These are phyloP conservation scores for Phataginus tetradactyla DNA, from an alignment of 2,797 vertebrate genomes.

Conservation along the genomic window DNA sequence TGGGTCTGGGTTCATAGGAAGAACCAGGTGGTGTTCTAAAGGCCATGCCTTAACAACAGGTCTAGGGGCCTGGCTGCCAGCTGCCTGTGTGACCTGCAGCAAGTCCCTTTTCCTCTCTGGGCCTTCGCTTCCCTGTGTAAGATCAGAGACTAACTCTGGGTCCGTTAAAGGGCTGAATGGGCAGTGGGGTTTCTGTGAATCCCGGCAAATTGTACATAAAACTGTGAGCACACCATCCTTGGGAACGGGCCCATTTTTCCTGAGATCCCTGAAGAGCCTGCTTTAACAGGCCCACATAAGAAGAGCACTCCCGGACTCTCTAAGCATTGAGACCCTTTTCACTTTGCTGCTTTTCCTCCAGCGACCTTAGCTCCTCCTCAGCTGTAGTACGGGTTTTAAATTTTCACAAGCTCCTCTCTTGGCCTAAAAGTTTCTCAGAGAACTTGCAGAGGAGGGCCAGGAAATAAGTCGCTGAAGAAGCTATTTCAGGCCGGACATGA, in stretches of 20 bases:
- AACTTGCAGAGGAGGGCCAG: not conserved
- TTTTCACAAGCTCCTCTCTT: not conserved
- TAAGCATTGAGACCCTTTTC: not conserved
- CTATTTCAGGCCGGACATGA: not conserved
- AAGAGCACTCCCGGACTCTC: not conserved
- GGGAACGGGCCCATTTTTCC: not conserved
- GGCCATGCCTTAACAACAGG: not conserved
- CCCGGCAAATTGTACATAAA: not conserved
- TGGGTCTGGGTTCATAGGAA: not conserved
- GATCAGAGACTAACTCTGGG: not conserved
- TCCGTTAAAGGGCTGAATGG: not conserved
- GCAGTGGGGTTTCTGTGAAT: too few species aligned
- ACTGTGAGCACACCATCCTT: accelerated
- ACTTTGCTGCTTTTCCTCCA: not conserved
- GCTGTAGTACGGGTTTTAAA: accelerated
- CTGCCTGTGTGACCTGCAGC: accelerated
- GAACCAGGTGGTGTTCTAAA: not conserved
- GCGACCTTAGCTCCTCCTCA: not conserved
- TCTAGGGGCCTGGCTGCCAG: not conserved
- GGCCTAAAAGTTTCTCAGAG: not conserved
- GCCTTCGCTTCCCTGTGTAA: not conserved
- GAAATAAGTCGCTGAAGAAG: not conserved
- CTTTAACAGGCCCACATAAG: not conserved
- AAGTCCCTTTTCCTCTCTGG: not conserved
- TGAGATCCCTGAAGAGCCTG: not conserved